Conservation (phyloP, 1,140 invertebrate species). For the Drosophila saltans region DNA sequence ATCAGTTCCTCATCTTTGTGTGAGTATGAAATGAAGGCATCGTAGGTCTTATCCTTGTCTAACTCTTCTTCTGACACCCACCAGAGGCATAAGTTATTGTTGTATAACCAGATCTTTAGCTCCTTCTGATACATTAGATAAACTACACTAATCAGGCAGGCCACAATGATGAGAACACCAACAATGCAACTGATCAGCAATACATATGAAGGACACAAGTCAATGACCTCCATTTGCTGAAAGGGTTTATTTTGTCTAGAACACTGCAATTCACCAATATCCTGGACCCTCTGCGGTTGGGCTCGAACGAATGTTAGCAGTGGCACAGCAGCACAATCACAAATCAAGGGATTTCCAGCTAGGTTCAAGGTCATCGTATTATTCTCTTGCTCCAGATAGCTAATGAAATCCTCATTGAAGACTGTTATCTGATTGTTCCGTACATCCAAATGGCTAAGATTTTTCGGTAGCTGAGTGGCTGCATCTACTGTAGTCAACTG, state of each 20-base stretch:
- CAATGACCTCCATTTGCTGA: constrained; percentile 82
- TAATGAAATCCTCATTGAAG: constrained; percentile 78
- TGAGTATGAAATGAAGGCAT: constrained; percentile 94
- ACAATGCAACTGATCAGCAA: constrained; percentile 81
- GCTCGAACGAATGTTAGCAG: constrained; percentile 85
- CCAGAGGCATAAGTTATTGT: constrained; percentile 87
- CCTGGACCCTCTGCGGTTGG: constrained; percentile 76
- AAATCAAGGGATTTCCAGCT: constrained; percentile 86
- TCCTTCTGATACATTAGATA: constrained; percentile 87
- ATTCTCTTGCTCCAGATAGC: constrained; percentile 68
- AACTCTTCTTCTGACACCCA: constrained; percentile 89
- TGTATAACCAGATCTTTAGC: constrained; percentile 89
- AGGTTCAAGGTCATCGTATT: constrained; percentile 83
- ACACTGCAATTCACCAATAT: constrained; percentile 83
- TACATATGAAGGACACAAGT: constrained; percentile 84
- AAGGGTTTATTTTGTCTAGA: constrained; percentile 54
- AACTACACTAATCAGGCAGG: constrained; percentile 84
- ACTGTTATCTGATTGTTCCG: constrained; percentile 84
- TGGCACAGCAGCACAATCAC: constrained; percentile 85
- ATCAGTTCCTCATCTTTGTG: constrained; percentile 90
- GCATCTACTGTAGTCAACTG: constrained; percentile 82
- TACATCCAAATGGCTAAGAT: constrained; percentile 83
- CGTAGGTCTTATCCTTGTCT: constrained; percentile 91
- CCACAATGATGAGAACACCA: constrained; percentile 83
- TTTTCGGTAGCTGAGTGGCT: constrained; percentile 60